phyloP scores from a whole-genome alignment of 2,888 invertebrate species.

The Eurytoma adleriae region DNA sequence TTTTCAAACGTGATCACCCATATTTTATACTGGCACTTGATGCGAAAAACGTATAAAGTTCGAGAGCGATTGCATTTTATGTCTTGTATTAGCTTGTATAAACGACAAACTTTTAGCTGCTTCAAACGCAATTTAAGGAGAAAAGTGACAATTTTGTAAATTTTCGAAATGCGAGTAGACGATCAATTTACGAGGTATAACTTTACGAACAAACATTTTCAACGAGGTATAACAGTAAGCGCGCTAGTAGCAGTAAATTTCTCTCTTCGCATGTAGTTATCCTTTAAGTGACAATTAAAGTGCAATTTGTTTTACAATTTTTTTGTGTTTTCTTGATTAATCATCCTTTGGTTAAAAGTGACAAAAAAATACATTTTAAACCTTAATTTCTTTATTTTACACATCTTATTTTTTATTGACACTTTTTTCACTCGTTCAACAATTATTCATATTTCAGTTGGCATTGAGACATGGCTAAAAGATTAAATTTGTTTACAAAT shows the following conservation, averaged over 20 bases:
- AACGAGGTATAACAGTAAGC: conserved; percentile 28
- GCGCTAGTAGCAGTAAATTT: conserved; percentile 32
- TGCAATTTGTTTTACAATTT: conserved; percentile 62
- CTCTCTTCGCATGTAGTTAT: conserved; percentile 28
- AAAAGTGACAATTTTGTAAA: conserved; percentile 15
- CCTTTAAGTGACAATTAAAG: conserved; percentile 59
- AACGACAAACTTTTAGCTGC: too few species aligned
- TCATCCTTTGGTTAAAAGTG: neutral
- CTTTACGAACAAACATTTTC: conserved; percentile 28
- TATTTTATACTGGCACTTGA: too few species aligned
- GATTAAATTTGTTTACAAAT: conserved; percentile 28
- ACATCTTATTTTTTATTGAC: neutral
- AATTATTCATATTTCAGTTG: conserved; percentile 35
- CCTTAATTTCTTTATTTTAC: too few species aligned
- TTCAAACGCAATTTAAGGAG: too few species aligned
- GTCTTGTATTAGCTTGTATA: too few species aligned
- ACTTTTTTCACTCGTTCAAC: conserved; percentile 24
- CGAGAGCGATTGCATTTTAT: too few species aligned
- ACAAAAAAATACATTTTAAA: too few species aligned
- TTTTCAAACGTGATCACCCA: too few species aligned
- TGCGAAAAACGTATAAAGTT: too few species aligned
- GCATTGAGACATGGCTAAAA: conserved; percentile 57
- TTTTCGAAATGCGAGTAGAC: conserved; percentile 2
- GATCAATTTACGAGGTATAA: conserved; percentile 47
- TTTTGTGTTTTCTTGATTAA: neutral